phyloP scores from a whole-genome alignment of 2,797 vertebrate genomes.

The Acanthis flammea region DNA sequence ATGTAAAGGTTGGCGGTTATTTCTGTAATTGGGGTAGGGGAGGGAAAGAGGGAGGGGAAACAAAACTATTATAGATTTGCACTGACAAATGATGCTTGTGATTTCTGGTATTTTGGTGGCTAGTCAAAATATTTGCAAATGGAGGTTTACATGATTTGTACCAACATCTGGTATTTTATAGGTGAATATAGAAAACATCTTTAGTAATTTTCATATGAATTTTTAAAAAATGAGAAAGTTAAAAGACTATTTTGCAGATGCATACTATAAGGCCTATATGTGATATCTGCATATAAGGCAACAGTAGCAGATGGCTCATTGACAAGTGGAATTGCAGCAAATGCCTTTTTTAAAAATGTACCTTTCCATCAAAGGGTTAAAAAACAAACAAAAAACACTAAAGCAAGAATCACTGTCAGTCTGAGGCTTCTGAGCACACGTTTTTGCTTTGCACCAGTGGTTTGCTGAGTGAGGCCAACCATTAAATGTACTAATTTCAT shows the following conservation, averaged over 20 bases:
- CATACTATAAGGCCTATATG: slow-evolving; percentile 56
- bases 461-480: slow-evolving; percentile 26
- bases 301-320: slow-evolving; percentile 26
- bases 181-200: slow-evolving; percentile 69
- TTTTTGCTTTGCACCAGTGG: slow-evolving; percentile 63
- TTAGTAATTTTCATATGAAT: slow-evolving; percentile 74
- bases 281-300: neutral
- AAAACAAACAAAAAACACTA: slow-evolving; percentile 32
- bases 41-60: slow-evolving; percentile 11
- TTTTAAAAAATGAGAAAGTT: slow-evolving; percentile 64
- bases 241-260: slow-evolving; percentile 72
- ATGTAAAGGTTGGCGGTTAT: slow-evolving; percentile 63
- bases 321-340: slow-evolving; percentile 40
- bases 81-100: slow-evolving; percentile 75
- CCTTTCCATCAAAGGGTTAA: slow-evolving; percentile 10
- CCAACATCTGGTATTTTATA: slow-evolving; percentile 77
- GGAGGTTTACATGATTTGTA: slow-evolving; percentile 76
- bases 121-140: slow-evolving; percentile 71
- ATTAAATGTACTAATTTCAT: slow-evolving; percentile 48
- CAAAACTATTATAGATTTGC: slow-evolving; percentile 76
- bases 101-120: slow-evolving; percentile 71
- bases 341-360: slow-evolving; percentile 40
- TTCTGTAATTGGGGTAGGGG: slow-evolving; percentile 65
- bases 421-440: slow-evolving; percentile 56
- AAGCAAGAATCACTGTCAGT: slow-evolving; percentile 58